Percentiles rank a stretch among this genome's conserved stretches.
phyloP scores from a whole-genome alignment of 1,140 invertebrate species.

The Choristoneura fumiferana region DNA sequence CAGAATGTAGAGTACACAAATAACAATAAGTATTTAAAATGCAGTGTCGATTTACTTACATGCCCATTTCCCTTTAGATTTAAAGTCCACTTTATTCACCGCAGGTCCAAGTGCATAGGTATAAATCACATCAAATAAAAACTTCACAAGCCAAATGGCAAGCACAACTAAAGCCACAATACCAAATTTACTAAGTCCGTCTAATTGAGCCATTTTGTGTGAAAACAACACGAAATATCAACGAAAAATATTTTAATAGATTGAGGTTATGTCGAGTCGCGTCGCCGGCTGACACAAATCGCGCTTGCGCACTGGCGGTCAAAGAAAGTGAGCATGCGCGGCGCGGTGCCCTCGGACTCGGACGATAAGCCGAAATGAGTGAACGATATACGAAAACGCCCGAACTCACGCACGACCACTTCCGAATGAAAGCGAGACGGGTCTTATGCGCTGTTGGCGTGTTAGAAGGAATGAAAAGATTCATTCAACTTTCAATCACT shows the following conservation, averaged over 20 bases:
- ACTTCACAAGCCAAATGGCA: constrained; percentile 37
- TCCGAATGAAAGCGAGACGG: constrained; percentile 1
- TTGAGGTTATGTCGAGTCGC: constrained; percentile 33
- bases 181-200: constrained; percentile 40
- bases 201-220: constrained; percentile 37
- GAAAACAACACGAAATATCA: not conserved
- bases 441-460: too few relatives aligned
- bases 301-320: constrained; percentile 43
- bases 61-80: constrained; percentile 65
- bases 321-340: constrained; percentile 44
- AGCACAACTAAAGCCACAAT: constrained; percentile 33
- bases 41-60: constrained; percentile 45
- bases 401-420: constrained; percentile 5
- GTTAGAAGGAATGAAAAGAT: too few relatives aligned
- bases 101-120: constrained; percentile 51
- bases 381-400: constrained; percentile 18
- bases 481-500: too few relatives aligned
- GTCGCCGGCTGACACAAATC: constrained; percentile 36
- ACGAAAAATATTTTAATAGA: constrained; percentile 21
- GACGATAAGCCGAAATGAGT: constrained; percentile 14
- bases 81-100: constrained; percentile 59
- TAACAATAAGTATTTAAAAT: constrained; percentile 22
- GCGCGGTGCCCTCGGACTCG: constrained; percentile 22
- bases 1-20: not conserved
- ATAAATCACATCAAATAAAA: constrained; percentile 45